These are phyloP conservation scores for Oscheius sp. DNA, from an alignment of 2,888 invertebrate species.

Conservation along the genomic window DNA sequence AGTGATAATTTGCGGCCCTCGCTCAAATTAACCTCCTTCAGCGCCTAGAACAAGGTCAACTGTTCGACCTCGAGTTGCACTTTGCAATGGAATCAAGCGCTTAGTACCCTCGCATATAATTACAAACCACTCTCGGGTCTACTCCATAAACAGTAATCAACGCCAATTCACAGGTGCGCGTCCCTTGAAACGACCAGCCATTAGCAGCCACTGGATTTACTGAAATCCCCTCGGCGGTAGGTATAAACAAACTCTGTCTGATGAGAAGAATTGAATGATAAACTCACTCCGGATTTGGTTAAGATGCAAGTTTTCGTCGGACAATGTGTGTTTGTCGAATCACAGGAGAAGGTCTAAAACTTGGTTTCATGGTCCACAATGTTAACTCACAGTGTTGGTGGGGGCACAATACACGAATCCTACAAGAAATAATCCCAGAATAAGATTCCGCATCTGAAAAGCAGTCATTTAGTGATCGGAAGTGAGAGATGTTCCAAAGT, in stretches of 20 bases:
- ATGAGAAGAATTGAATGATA: not conserved
- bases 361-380: not conserved
- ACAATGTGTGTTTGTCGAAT: conserved; percentile 26
- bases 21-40: too few relatives aligned
- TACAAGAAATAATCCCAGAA: conserved; percentile 3
- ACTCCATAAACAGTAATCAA: conserved; percentile 36
- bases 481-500: not conserved
- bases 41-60: too few relatives aligned
- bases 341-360: conserved; percentile 32
- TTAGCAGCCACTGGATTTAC: too few relatives aligned
- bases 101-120: conserved; percentile 32
- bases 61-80: not conserved
- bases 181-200: too few relatives aligned
- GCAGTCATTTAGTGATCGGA: not conserved
- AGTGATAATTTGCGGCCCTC: too few relatives aligned
- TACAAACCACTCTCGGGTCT: conserved; percentile 32
- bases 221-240: too few relatives aligned
- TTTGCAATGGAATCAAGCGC: conserved; percentile 4
- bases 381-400: conserved; percentile 18
- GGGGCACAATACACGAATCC: conserved; percentile 2
- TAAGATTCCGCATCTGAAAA: conserved; percentile 29
- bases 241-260: too few relatives aligned
- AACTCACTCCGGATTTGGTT: conserved; percentile 8
- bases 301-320: conserved; percentile 16
- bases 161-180: not conserved